Conservation (phyloP, 2,113 vertebrate species). For the Oreotrochilus melanogaster region DNA sequence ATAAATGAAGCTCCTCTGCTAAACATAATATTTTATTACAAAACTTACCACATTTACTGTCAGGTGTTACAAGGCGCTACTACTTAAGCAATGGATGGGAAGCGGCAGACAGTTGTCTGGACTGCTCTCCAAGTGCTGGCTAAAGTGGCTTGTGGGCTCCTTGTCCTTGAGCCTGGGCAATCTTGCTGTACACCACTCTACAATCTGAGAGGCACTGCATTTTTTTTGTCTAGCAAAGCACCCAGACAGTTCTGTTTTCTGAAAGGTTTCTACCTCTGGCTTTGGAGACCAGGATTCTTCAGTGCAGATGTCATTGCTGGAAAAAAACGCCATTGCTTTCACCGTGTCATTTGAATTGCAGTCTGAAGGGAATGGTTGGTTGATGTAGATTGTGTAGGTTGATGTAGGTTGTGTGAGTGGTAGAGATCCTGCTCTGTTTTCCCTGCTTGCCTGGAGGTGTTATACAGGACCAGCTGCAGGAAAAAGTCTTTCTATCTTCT, state of each 20-base stretch:
- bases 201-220: not conserved
- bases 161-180: not conserved
- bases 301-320: not conserved
- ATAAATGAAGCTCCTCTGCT: not conserved
- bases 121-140: not conserved
- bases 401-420: not conserved
- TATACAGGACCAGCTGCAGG: not conserved
- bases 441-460: not conserved
- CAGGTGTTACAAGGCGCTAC: not conserved
- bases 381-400: too few species aligned
- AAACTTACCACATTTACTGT: not conserved
- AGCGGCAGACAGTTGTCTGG: accelerated
- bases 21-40: not conserved
- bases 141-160: not conserved
- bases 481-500: not conserved
- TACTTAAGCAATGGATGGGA: not conserved
- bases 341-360: not conserved
- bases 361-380: not conserved
- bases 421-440: not conserved
- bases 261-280: not conserved
- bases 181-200: not conserved
- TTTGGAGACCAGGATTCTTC: not conserved
- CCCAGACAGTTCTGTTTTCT: not conserved
- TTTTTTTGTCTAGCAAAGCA: not conserved
- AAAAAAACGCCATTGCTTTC: not conserved